Percentiles rank a stretch among this genome's conserved stretches.
These are phyloP conservation scores for Geophilus truncorum DNA, from an alignment of 2,888 invertebrate species.

Conservation along the genomic window DNA sequence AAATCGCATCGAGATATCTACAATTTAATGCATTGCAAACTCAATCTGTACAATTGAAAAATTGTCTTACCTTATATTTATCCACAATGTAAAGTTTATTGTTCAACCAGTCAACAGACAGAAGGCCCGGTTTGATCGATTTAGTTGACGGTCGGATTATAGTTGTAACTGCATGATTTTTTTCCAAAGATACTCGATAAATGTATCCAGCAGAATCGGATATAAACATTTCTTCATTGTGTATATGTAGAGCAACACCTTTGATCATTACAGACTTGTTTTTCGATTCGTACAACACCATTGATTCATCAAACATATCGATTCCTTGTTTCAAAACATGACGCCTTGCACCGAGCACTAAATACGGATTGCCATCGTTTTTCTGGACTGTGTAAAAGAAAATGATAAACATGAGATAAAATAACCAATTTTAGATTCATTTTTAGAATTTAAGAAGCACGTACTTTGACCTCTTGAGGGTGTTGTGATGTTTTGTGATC, in stretches of 20 bases:
- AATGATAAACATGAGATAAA: background rate
- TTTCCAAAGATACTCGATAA: slow-evolving; percentile 48
- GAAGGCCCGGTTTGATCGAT: slow-evolving; percentile 42
- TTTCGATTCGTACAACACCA: slow-evolving; percentile 21
- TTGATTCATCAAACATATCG: slow-evolving; percentile 30
- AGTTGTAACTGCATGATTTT: background rate
- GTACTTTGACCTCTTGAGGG: slow-evolving; percentile 62
- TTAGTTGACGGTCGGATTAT: slow-evolving; percentile 48
- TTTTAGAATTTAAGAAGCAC: slow-evolving; percentile 37
- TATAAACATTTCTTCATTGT: slow-evolving; percentile 64
- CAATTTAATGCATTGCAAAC: slow-evolving; percentile 42
- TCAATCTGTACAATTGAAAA: background rate
- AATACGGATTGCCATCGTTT: slow-evolving; percentile 54
- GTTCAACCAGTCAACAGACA: slow-evolving; percentile 83
- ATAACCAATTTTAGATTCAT: background rate
- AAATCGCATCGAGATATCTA: slow-evolving; percentile 71
- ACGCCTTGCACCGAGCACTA: slow-evolving; percentile 65
- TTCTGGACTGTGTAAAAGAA: background rate
- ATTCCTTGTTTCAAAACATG: slow-evolving; percentile 44
- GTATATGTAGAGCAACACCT: slow-evolving; percentile 68
- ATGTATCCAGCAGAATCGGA: slow-evolving; percentile 68
- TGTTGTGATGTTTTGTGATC: slow-evolving; percentile 61
- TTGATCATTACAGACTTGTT: slow-evolving; percentile 31
- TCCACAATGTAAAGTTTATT: slow-evolving; percentile 75
- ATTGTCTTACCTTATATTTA: slow-evolving; percentile 47